phyloP scores from a whole-genome alignment of 1,140 invertebrate genomes.

The Armadillidium nasatum region DNA sequence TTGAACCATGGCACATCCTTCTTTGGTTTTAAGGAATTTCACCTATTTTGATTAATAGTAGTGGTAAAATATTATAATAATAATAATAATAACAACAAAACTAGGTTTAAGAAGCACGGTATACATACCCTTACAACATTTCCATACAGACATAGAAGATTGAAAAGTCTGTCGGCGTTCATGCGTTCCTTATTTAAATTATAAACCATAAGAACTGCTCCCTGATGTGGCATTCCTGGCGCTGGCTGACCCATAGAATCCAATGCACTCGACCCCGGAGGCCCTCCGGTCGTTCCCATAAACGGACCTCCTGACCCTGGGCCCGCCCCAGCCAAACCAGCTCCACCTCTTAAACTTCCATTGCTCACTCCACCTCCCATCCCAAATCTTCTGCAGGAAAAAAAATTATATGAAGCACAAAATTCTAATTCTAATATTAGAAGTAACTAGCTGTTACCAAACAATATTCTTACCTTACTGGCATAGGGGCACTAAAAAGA shows the following conservation, averaged over 20 bases:
- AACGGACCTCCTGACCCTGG: conserved; percentile 43
- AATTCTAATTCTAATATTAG: no score
- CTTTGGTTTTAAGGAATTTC: conserved; percentile 97
- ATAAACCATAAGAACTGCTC: conserved; percentile 96
- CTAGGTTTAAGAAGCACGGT: no score
- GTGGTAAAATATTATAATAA: neutral
- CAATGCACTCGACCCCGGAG: conserved; percentile 47
- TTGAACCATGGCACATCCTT: conserved; percentile 99
- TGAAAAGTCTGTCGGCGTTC: conserved; percentile 96
- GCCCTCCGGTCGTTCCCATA: conserved; percentile 47
- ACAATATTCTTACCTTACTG: conserved; percentile 30
- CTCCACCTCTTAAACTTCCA: conserved; percentile 36
- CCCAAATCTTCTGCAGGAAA: conserved; percentile 26
- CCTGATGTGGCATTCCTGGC: conserved; percentile 59
- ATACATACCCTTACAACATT: conserved; percentile 87
- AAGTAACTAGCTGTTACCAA: neutral
- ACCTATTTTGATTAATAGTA: conserved; percentile 59
- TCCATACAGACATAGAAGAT: conserved; percentile 96
- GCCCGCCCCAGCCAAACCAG: conserved; percentile 47
- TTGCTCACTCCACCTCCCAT: conserved; percentile 34
- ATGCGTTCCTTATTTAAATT: conserved; percentile 87
- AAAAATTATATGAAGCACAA: neutral
- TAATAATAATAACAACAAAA: no score
- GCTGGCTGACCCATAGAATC: conserved; percentile 44
- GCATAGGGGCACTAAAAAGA: conserved; percentile 42